Conservation (phyloP, 2,797 vertebrate genomes). For the Neomorphus geoffroyi region DNA sequence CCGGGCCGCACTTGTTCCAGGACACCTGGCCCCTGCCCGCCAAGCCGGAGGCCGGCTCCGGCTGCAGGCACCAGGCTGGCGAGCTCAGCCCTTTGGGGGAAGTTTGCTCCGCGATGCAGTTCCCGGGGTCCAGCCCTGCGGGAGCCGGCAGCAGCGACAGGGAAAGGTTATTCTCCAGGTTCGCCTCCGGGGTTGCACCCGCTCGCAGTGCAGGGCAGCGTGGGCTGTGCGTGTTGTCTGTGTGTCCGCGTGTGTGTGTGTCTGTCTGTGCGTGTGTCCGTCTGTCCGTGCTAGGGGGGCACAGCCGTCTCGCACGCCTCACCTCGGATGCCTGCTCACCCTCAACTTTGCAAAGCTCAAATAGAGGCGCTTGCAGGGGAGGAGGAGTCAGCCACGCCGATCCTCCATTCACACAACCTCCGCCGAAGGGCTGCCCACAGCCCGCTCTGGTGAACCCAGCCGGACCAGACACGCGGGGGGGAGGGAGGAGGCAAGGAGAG, state of each 20-base stretch:
- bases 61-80: slow-evolving; percentile 65
- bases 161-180: slow-evolving; percentile 72
- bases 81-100: slow-evolving; percentile 63
- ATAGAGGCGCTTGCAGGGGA: slow-evolving; percentile 86
- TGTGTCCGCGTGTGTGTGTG: neutral
- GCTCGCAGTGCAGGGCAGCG: slow-evolving; percentile 18
- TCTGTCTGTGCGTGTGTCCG: neutral
- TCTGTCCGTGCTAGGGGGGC: slow-evolving; percentile 54
- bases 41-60: slow-evolving; percentile 61
- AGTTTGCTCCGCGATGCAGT: slow-evolving; percentile 69
- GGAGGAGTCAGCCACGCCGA: slow-evolving; percentile 80
- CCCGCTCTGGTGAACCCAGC: slow-evolving; percentile 21
- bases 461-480: neutral
- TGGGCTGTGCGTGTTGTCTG: neutral
- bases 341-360: slow-evolving; percentile 86
- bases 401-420: slow-evolving; percentile 78
- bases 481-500: neutral
- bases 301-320: slow-evolving; percentile 80
- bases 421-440: slow-evolving; percentile 26
- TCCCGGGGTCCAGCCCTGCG: slow-evolving; percentile 70
- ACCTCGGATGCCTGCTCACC: slow-evolving; percentile 83
- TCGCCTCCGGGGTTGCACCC: slow-evolving; percentile 66
- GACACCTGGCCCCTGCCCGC: slow-evolving; percentile 48
- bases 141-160: slow-evolving; percentile 63
- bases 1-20: slow-evolving; percentile 67